Evolutionary conservation across 2,888 invertebrate genomes (phyloP).

Genomic region (Euzetes globulus): DNA sequence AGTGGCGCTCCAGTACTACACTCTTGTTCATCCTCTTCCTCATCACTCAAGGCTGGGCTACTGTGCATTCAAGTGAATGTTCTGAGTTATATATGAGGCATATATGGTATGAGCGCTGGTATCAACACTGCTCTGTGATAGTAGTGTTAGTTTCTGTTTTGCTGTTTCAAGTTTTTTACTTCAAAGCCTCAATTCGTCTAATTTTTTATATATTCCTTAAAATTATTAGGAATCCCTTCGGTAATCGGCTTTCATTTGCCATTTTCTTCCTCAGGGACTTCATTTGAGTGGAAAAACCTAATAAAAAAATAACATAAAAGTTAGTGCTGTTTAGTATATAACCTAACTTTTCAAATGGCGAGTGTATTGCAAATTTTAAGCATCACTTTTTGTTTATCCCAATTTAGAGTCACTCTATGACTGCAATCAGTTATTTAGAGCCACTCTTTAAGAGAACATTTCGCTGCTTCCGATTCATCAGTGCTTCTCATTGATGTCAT

Average conservation of each 20-base stretch:
- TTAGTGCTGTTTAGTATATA: slow-evolving; percentile 13
- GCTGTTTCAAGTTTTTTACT: slow-evolving; percentile 7
- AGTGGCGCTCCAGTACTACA: background rate
- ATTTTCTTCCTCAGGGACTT: slow-evolving; percentile 20
- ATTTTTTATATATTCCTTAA: slow-evolving; percentile 27
- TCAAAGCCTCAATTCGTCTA: slow-evolving; percentile 16
- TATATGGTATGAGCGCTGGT: background rate
- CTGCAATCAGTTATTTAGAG: background rate
- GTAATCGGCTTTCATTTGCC: slow-evolving; percentile 27
- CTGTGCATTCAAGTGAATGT: slow-evolving; percentile 11
- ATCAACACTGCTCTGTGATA: background rate
- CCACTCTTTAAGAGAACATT: slow-evolving; percentile 7
- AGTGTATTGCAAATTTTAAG: slow-evolving; percentile 8
- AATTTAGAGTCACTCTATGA: slow-evolving; percentile 1
- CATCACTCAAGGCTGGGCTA: slow-evolving; percentile 20
- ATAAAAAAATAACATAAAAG: slow-evolving; percentile 27
- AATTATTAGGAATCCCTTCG: slow-evolving; percentile 19
- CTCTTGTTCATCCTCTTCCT: slow-evolving; percentile 11
- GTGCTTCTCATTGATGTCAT: slow-evolving; percentile 1
- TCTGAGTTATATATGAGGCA: background rate
- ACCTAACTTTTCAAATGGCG: background rate
- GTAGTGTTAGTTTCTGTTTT: slow-evolving; percentile 16
- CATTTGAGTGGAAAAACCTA: slow-evolving; percentile 27
- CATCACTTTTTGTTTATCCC: slow-evolving; percentile 19
- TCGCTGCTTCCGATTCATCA: background rate